These are phyloP conservation scores for Nesogale talazaci DNA, from an alignment of 2,113 vertebrate species.

Conservation along the genomic window DNA sequence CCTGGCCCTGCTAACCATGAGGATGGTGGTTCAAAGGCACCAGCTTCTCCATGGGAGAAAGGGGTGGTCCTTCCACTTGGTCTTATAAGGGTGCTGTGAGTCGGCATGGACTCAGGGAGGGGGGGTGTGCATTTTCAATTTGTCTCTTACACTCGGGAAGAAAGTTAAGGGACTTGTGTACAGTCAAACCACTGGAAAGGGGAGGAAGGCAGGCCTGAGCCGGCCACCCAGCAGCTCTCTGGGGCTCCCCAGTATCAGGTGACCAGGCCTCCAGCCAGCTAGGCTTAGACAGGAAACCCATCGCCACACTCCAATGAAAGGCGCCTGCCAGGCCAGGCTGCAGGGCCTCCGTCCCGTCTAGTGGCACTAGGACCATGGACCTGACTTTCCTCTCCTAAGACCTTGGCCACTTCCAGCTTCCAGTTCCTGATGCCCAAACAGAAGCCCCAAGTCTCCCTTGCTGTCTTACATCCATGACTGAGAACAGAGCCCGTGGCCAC, in stretches of 20 bases:
- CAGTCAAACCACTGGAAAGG: background rate
- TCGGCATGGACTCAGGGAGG: background rate
- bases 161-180: background rate
- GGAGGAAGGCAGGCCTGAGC: background rate
- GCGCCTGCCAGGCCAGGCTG: background rate
- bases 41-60: background rate
- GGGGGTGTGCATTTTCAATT: background rate
- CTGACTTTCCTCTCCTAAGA: background rate
- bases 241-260: background rate
- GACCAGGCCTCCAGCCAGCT: background rate
- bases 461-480: background rate
- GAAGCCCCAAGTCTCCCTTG: background rate
- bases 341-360: background rate
- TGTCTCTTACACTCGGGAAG: background rate
- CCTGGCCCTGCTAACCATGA: background rate
- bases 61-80: background rate
- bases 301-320: background rate
- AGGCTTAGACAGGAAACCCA: background rate
- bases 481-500: background rate
- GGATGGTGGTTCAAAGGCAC: background rate
- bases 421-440: background rate
- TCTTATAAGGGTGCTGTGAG: background rate
- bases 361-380: background rate
- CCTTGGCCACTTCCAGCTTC: background rate
- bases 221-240: accelerated